Conservation (phyloP, 1,140 invertebrate genomes). For the Zaprionus gabonicus region DNA sequence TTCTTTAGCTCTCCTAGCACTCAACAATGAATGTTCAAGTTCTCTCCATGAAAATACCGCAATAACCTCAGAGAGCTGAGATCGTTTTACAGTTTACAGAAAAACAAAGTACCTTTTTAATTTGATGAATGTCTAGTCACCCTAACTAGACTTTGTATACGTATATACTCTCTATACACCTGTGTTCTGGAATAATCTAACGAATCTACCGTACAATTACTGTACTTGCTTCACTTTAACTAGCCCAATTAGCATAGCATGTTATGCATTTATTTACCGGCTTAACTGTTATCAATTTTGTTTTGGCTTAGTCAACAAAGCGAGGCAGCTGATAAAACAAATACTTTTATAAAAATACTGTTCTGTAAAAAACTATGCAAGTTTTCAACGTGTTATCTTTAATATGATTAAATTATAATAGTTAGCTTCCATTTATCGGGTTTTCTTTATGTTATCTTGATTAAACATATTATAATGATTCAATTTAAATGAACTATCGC, state of each 20-base stretch:
- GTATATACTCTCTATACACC: not conserved
- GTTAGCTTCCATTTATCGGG: not conserved
- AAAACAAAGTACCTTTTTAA: not conserved
- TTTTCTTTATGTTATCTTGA: not conserved
- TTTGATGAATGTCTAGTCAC: not conserved
- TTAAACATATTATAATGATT: not conserved
- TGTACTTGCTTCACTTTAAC: not conserved
- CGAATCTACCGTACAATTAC: not conserved
- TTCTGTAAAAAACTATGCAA: not conserved
- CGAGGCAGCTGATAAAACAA: slow-evolving; percentile 66
- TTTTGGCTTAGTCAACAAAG: not conserved
- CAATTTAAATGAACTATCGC: not conserved
- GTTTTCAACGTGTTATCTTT: not conserved
- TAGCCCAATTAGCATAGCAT: slow-evolving; percentile 47
- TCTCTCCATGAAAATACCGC: slow-evolving; percentile 14
- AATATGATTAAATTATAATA: not conserved
- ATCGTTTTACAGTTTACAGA: slow-evolving; percentile 26
- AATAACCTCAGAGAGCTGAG: slow-evolving; percentile 7
- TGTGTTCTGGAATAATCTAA: slow-evolving; percentile 5
- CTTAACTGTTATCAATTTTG: slow-evolving; percentile 19
- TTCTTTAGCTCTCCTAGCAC: slow-evolving; percentile 13
- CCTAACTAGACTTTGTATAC: not conserved
- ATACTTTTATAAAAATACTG: not conserved
- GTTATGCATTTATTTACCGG: slow-evolving; percentile 42
- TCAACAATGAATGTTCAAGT: slow-evolving; percentile 16